These are phyloP conservation scores for Glaucomys volans DNA, from an alignment of 2,113 vertebrate species.

Conservation along the genomic window DNA sequence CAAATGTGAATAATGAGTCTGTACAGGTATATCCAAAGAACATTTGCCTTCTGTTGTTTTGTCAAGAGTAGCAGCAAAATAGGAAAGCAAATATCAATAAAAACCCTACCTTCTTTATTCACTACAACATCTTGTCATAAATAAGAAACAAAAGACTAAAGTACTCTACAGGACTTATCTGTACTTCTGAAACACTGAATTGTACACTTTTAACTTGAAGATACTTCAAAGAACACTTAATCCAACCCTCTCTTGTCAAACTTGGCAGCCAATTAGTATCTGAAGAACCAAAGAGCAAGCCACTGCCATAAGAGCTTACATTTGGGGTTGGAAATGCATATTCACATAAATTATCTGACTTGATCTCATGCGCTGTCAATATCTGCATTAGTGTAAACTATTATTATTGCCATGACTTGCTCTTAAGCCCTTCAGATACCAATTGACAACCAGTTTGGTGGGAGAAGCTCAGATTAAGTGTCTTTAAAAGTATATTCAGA, in stretches of 20 bases:
- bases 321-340: not conserved
- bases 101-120: constrained; percentile 27
- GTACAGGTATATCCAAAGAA: constrained; percentile 41
- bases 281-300: not conserved
- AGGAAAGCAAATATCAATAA: constrained; percentile 54
- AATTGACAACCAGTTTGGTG: not conserved
- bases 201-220: not conserved
- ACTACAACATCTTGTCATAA: not conserved
- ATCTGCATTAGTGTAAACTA: not conserved
- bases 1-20: constrained; percentile 37
- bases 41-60: constrained; percentile 61
- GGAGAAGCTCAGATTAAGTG: not conserved
- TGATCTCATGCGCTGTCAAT: not conserved
- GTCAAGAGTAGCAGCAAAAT: constrained; percentile 49
- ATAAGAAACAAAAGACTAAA: constrained; percentile 63
- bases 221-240: constrained; percentile 28
- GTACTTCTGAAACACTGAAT: not conserved
- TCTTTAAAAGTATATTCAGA: not conserved
- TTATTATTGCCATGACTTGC: not conserved
- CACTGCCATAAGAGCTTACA: not conserved
- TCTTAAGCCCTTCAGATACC: not conserved
- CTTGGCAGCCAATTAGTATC: not conserved
- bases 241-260: not conserved
- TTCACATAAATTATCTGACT: too few relatives aligned
- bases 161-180: not conserved